Percentiles rank a stretch among this genome's conserved stretches.
These are phyloP conservation scores for Phrynocephalus versicolor DNA, from an alignment of 2,113 vertebrate genomes.

Conservation along the genomic window DNA sequence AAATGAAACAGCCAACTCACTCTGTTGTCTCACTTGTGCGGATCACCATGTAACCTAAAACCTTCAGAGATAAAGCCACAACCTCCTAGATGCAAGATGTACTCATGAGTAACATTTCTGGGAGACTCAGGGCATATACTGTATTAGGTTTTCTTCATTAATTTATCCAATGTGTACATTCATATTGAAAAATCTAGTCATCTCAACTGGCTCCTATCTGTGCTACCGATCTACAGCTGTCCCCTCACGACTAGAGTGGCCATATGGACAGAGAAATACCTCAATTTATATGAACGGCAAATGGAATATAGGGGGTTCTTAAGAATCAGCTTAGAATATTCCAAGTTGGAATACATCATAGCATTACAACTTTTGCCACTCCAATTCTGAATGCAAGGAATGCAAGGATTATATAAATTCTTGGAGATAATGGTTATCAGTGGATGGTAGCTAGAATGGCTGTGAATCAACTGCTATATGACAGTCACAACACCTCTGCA, in stretches of 20 bases:
- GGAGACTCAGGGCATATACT: neutral
- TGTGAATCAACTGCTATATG: too few relatives aligned
- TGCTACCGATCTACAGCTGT: neutral
- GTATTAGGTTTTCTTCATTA: neutral
- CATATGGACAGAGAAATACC: neutral
- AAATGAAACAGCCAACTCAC: neutral
- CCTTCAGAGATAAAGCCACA: neutral
- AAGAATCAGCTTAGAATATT: neutral
- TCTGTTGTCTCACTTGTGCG: neutral
- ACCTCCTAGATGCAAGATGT: neutral
- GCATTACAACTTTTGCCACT: neutral
- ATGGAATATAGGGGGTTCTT: neutral
- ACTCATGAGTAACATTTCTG: neutral
- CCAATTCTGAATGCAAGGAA: neutral
- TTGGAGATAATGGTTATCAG: too few relatives aligned
- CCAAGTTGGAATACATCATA: fast-evolving
- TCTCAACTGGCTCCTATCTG: neutral
- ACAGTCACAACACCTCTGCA: too few relatives aligned
- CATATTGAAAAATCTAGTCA: neutral
- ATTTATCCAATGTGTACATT: neutral
- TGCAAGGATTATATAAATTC: too few relatives aligned
- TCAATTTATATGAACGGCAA: neutral
- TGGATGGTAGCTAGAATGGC: too few relatives aligned
- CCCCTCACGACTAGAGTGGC: neutral
- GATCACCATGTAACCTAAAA: neutral